These are phyloP conservation scores for Panzeria rudis DNA, from an alignment of 2,888 invertebrate genomes.

Conservation along the genomic window DNA sequence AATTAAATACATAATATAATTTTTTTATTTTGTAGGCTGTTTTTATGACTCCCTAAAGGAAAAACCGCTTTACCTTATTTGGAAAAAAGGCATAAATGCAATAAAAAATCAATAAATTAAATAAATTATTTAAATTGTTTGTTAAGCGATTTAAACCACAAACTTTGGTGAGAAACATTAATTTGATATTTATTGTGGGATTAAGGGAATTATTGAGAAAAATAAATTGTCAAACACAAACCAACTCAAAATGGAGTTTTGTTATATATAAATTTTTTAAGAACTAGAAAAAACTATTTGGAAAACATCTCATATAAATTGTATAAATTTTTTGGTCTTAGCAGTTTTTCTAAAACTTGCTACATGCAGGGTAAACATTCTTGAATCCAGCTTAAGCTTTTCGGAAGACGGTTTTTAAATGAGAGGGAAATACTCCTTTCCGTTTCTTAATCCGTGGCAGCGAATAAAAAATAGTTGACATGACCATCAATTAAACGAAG, in stretches of 20 bases:
- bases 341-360: too few relatives aligned
- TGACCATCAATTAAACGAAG: too few relatives aligned
- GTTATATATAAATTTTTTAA: background rate
- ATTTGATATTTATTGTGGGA: constrained; percentile 35
- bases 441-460: too few relatives aligned
- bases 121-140: constrained; percentile 19
- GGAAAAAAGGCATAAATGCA: constrained; percentile 4
- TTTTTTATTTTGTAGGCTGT: constrained; percentile 20
- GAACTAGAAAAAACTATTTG: too few relatives aligned
- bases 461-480: too few relatives aligned
- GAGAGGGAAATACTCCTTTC: too few relatives aligned
- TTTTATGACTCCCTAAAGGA: constrained; percentile 34
- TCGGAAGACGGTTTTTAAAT: too few relatives aligned
- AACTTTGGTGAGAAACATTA: constrained; percentile 19
- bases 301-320: too few relatives aligned
- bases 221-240: background rate
- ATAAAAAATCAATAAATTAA: constrained; percentile 38
- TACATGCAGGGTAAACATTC: too few relatives aligned
- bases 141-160: constrained; percentile 9
- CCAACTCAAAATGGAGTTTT: background rate
- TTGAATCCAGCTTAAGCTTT: too few relatives aligned
- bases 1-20: constrained; percentile 25
- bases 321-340: too few relatives aligned
- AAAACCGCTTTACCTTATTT: background rate
- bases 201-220: constrained; percentile 7